Evolutionary conservation across 2,113 vertebrate genomes (phyloP).

Genomic region (Zingel zingel): DNA sequence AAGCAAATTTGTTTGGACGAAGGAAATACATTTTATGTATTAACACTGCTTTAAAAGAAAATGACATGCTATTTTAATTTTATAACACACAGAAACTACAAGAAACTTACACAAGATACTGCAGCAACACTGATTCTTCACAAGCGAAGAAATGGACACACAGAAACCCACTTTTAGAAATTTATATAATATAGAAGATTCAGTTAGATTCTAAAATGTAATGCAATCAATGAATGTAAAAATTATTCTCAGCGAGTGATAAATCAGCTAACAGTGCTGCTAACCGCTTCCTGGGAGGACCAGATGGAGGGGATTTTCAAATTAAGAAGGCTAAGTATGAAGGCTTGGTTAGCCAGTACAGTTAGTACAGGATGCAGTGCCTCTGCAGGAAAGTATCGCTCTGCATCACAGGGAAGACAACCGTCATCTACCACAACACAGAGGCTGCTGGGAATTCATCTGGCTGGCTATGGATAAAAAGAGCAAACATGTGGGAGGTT

Average conservation of each 20-base stretch:
- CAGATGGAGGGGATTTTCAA: slow-evolving; percentile 16
- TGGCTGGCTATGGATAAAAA: slow-evolving; percentile 55
- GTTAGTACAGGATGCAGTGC: slow-evolving; percentile 10
- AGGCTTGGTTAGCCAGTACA: slow-evolving; percentile 3
- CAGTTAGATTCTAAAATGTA: background rate
- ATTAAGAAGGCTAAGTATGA: background rate
- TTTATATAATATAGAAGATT: slow-evolving; percentile 3
- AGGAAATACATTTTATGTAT: background rate
- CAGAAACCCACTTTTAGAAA: background rate
- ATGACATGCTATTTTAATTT: background rate
- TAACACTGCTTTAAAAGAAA: background rate
- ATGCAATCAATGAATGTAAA: background rate
- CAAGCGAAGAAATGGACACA: background rate
- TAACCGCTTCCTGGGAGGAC: slow-evolving; percentile 15
- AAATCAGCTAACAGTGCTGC: slow-evolving; percentile 3
- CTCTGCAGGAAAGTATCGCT: slow-evolving; percentile 9
- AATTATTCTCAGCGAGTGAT: slow-evolving; percentile 7
- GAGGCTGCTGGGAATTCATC: slow-evolving; percentile 42
- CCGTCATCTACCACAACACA: slow-evolving; percentile 19
- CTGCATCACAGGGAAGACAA: slow-evolving; percentile 10
- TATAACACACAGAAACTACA: background rate
- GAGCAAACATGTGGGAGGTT: slow-evolving; percentile 65
- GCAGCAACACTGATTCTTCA: background rate
- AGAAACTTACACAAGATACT: background rate
- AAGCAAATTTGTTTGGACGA: background rate